A percentile compares a stretch with the other conserved stretches of the same genome.
Evolutionary conservation across 35 echinoderm and acorn worm genomes (phyloP).

Genomic region (Apostichopus japonicus): DNA sequence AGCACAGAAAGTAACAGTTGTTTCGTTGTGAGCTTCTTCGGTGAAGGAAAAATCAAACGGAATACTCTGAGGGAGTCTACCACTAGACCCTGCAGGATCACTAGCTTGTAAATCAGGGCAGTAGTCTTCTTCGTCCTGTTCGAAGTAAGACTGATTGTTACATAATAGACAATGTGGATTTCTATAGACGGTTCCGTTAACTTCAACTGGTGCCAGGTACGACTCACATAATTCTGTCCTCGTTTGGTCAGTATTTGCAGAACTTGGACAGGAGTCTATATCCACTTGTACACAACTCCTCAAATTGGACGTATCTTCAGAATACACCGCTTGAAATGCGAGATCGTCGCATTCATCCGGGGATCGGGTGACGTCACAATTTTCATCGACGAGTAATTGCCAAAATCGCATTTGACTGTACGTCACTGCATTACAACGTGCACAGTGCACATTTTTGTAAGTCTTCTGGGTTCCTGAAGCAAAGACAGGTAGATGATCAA

Average conservation of each 20-base stretch:
- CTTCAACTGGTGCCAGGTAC: not conserved
- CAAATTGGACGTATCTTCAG: not conserved
- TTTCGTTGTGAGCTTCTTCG: not conserved
- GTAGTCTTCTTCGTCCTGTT: not conserved
- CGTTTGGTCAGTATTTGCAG: not conserved
- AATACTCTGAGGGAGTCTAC: not conserved
- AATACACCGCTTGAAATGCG: not conserved
- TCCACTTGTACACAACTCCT: not conserved
- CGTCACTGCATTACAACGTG: not conserved
- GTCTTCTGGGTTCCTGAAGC: not conserved
- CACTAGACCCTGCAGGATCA: not conserved
- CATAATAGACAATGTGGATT: slow-evolving; percentile 46
- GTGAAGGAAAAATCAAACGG: slow-evolving; percentile 35
- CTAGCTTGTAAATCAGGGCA: not conserved
- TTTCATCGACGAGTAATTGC: not conserved
- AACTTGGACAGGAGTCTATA: not conserved
- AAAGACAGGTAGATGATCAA: slow-evolving; percentile 39
- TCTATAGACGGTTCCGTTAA: not conserved
- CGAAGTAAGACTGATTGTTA: not conserved
- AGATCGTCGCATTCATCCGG: not conserved
- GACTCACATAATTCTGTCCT: not conserved
- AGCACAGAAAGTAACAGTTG: not conserved
- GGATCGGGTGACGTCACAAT: not conserved
- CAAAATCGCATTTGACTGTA: slow-evolving; percentile 45
- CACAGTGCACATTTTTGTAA: slow-evolving; percentile 37